phyloP scores from a whole-genome alignment of 2,113 vertebrate species.

The Aegithalos caudatus region DNA sequence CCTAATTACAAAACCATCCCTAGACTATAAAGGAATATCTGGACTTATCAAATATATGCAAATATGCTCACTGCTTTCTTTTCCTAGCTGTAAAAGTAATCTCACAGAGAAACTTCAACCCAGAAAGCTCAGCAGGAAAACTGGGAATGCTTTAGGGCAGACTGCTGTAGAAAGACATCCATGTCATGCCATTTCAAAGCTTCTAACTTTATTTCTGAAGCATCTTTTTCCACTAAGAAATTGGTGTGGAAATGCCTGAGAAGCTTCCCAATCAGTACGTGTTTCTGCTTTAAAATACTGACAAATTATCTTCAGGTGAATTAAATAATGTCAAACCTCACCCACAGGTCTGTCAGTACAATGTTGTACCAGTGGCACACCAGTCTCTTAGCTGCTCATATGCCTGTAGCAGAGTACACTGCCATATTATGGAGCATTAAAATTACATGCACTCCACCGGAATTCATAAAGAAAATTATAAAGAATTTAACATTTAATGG shows the following conservation, averaged over 20 bases:
- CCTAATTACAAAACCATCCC: neutral
- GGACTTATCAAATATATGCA: neutral
- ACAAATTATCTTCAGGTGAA: neutral
- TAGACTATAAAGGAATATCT: neutral
- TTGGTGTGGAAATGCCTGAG: neutral
- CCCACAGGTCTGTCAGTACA: neutral
- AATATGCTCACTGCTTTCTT: neutral
- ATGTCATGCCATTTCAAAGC: neutral
- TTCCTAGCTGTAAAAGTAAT: neutral
- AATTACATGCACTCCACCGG: neutral
- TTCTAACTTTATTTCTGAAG: neutral
- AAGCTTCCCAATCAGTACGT: neutral
- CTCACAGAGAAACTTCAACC: neutral
- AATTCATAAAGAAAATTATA: neutral
- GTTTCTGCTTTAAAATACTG: neutral
- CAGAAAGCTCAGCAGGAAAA: neutral
- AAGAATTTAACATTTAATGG: neutral
- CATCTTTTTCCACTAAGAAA: neutral
- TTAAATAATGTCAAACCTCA: neutral
- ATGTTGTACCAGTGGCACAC: neutral
- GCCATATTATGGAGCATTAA: neutral
- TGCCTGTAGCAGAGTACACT: neutral
- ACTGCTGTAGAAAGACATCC: neutral
- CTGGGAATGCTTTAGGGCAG: neutral
- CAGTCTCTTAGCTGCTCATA: neutral